phyloP scores from a whole-genome alignment of 2,113 vertebrate genomes.

The Barnardius zonarius region DNA sequence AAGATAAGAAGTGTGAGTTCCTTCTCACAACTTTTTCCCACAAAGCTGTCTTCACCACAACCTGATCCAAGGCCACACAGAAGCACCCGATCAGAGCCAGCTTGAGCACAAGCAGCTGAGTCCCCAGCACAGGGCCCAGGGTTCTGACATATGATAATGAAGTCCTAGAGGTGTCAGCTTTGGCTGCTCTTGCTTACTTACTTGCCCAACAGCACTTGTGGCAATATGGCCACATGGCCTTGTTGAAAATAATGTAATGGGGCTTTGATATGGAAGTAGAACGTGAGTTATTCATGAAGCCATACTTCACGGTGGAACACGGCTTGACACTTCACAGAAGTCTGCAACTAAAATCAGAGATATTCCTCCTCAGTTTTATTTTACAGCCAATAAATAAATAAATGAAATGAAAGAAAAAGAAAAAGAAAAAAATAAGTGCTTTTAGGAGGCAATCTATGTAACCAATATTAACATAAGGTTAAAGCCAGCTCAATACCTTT shows the following conservation, averaged over 20 bases:
- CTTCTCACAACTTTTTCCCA: neutral
- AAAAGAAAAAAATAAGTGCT: neutral
- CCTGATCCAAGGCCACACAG: neutral
- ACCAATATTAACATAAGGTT: neutral
- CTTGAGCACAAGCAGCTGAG: neutral
- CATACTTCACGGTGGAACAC: neutral
- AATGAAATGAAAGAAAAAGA: neutral
- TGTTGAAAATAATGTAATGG: neutral
- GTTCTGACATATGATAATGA: neutral
- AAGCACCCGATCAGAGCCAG: accelerated
- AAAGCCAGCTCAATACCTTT: neutral
- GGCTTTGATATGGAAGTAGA: neutral
- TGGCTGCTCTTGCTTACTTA: neutral
- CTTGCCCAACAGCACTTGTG: neutral
- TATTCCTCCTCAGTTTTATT: neutral
- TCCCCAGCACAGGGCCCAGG: neutral
- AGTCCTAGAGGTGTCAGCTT: neutral
- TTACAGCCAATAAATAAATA: neutral
- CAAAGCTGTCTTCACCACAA: neutral
- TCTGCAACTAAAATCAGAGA: neutral
- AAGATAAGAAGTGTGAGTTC: neutral
- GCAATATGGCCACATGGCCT: neutral
- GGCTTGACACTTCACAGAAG: neutral
- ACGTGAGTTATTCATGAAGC: neutral
- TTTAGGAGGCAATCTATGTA: neutral